Evolutionary conservation across 1,140 invertebrate genomes (phyloP), one percentile per base, ranked within the genome.

Genomic region (Hyles euphorbiae): DNA sequence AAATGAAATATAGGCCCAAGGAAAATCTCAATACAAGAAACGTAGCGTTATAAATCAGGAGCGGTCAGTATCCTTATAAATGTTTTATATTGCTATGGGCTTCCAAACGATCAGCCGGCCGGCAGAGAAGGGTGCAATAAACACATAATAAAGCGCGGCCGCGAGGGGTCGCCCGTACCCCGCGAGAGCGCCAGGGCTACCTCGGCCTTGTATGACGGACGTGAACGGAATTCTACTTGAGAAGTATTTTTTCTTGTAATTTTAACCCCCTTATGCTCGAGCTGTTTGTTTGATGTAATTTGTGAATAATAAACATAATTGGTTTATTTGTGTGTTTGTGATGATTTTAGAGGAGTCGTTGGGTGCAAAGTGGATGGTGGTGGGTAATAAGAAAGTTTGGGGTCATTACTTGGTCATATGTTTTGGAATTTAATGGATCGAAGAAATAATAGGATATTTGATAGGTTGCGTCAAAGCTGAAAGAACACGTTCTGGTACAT

Each of bases 101-200:
- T 56, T 62, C 53, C 43, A 55, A 55, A 51, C 61, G 62, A 68
- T 72, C 67, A 61, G 64, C 62, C 65, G 52, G 55, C 56, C 62
- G 60, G 61, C 65, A 66, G 61, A 22, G 22, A 22, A 62, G 60
- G 65, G 47, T 60, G 63, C 67, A 63, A 68, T 72, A 70, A 73
- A 73, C 70, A 73, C 70, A 60, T 70, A 65, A 73, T 73, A 67
- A 73, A 67, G 55, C 54, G 45, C 34, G 53, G 53, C 53, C 58
- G 50, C 50, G 33, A 52, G 34, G n/a, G 50, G 8, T 40, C 22
- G 22, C 22, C 22, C 22, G 22, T 22, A 22, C 22, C 22, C 22
- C 22, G 22, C 22, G 22, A 22, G 22, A 22, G 22, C 22, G 22
- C 22, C 22, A 22, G 22, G 22, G 22, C 22, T 50, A 7, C 11